Evolutionary conservation across 2,888 invertebrate genomes (phyloP), one percentile per base, ranked within the genome.

Genomic region (Poecilobothrus nobilitatus): DNA sequence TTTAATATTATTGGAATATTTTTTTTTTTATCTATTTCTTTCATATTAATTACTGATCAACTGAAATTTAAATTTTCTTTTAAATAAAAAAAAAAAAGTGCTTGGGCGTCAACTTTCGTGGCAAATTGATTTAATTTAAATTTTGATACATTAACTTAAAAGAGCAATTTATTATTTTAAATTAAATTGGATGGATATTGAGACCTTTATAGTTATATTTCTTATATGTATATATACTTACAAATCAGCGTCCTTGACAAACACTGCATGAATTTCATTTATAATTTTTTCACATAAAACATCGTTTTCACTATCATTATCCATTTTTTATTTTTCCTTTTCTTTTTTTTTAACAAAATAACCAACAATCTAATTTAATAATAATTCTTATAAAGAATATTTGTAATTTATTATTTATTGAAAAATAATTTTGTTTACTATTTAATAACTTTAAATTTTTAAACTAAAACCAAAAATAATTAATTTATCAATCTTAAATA

Each of bases 241-340:
- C 94, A 94, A 83, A 80, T 89, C 86, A 73, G 86, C 84, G 81
- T 92, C 90, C 83, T 88, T 90, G 74, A 85, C 86, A 77, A 94
- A 85, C 74, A 90, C 87, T 74, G 86, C 87, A 78, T 90, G 87
- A 72, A 94, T 86, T 76, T 92, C 92, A 74, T 86, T 86, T 72
- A 94, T 84, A 76, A 94, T 93, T 85, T 90, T 90, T 79, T 92
- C 91, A 70, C 90, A 91, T 72, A 92, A 85, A 68, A 91, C 89
- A 79, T 86, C 87, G 76, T 86, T 87, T 78, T 91, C 89, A 76
- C 80, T 80, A 69, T 78, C 89, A 84, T 75, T 68, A 65, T 83
- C 82, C 84, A 86, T 84, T 71, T 70, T n/a, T n/a, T n/a, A n/a
- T n/a, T n/a, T 77, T 72, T 70, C 72, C 68, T 70, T 41, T 66